Conservation (phyloP, 2,797 vertebrate species). For the Manis pentadactyla region DNA sequence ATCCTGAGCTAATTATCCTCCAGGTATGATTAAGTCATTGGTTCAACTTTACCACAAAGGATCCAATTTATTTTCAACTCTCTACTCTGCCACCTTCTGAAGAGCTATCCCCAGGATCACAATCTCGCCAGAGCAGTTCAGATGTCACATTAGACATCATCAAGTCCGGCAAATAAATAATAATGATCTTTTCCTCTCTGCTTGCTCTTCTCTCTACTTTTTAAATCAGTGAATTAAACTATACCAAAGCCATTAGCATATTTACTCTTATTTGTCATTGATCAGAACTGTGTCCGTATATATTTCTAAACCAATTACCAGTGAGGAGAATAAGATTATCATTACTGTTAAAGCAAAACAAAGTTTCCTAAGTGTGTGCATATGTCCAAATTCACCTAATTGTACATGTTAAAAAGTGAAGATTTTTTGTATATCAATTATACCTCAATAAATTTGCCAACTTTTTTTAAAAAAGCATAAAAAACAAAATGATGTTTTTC, state of each 20-base stretch:
- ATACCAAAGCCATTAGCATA: neutral
- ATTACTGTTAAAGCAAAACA: neutral
- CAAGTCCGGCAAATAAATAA: neutral
- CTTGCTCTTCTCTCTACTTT: neutral
- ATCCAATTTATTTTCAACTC: slow-evolving; percentile 11
- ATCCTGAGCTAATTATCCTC: neutral
- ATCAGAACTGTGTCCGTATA: neutral
- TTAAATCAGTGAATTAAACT: neutral
- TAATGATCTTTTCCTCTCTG: neutral
- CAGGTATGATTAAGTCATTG: slow-evolving; percentile 18
- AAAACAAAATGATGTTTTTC: neutral
- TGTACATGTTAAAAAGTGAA: neutral
- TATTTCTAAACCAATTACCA: neutral
- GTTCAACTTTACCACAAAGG: neutral
- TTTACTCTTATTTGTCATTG: neutral
- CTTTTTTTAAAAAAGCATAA: neutral
- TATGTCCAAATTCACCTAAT: neutral
- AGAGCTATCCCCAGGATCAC: neutral
- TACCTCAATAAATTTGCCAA: neutral
- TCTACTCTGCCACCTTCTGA: neutral
- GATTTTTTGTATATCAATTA: neutral
- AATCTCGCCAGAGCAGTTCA: neutral
- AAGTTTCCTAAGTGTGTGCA: neutral
- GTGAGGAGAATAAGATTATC: neutral
- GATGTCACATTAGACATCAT: neutral